Evolutionary conservation across 92 coral and sea anemone genomes (phyloP).

Genomic region (Zoanthus sansibaricus): DNA sequence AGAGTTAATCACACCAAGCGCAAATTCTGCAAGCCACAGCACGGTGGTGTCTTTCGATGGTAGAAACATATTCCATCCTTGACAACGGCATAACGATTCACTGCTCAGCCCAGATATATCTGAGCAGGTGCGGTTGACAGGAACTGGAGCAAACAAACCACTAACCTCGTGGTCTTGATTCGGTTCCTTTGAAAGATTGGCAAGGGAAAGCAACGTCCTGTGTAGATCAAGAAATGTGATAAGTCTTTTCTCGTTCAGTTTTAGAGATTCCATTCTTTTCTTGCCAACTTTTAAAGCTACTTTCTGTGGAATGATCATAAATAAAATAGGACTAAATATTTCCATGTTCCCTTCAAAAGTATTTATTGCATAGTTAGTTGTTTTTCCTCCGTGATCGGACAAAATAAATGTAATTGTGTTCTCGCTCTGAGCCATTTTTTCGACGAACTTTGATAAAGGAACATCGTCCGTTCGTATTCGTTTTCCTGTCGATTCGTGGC

Average conservation of each 20-base stretch:
- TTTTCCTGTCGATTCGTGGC: conserved; percentile 84
- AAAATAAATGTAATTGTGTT: conserved; percentile 83
- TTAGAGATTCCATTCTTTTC: conserved; percentile 69
- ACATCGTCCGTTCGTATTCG: conserved; percentile 85
- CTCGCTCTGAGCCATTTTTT: conserved; percentile 65
- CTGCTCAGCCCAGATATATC: conserved; percentile 73
- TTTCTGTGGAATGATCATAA: conserved; percentile 88
- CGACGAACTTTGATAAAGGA: conserved; percentile 68
- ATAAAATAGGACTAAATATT: conserved; percentile 87
- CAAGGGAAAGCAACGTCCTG: conserved; percentile 63
- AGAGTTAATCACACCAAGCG: conserved; percentile 86
- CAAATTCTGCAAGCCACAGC: conserved; percentile 90
- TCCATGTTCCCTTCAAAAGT: conserved; percentile 84
- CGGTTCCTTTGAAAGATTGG: conserved; percentile 23
- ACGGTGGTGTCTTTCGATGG: conserved; percentile 56
- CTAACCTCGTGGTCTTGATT: conserved; percentile 35
- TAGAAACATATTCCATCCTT: conserved; percentile 83
- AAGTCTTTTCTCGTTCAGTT: conserved; percentile 79
- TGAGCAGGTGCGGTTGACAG: conserved; percentile 91
- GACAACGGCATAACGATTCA: conserved; percentile 90
- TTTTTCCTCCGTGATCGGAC: conserved; percentile 95
- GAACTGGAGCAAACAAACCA: conserved; percentile 78
- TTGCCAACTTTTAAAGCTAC: conserved; percentile 81
- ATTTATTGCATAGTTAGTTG: conserved; percentile 76
- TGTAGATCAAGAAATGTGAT: conserved; percentile 78